Percentiles rank a stretch among this genome's conserved stretches.
Conservation (phyloP, 2,113 vertebrate genomes). For the Corvus moneduloides region DNA sequence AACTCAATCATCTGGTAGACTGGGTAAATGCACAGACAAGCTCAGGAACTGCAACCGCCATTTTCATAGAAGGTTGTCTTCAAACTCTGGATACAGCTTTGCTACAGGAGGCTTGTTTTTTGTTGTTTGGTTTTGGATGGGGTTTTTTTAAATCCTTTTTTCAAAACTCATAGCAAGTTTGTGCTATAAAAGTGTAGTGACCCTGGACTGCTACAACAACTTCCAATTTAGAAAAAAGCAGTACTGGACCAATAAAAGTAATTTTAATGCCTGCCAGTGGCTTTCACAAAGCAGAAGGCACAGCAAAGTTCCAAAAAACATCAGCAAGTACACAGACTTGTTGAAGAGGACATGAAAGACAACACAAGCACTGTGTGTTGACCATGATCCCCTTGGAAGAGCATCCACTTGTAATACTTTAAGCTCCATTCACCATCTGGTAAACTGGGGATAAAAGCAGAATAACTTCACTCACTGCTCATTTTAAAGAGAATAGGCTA, state of each 20-base stretch:
- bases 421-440: conserved; percentile 33
- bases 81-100: conserved; percentile 59
- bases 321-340: conserved; percentile 68
- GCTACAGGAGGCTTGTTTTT: neutral
- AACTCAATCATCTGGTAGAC: conserved; percentile 43
- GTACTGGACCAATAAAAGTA: neutral
- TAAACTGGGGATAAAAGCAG: conserved; percentile 16
- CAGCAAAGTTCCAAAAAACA: conserved; percentile 65
- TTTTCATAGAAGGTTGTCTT: conserved; percentile 69
- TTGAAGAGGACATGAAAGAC: conserved; percentile 35
- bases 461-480: conserved; percentile 28
- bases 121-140: neutral
- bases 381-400: conserved; percentile 12
- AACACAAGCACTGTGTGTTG: conserved; percentile 8
- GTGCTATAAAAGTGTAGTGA: neutral
- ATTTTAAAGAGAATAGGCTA: conserved; percentile 43
- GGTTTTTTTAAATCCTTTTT: neutral
- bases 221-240: conserved; percentile 41
- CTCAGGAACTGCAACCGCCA: conserved; percentile 62
- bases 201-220: neutral
- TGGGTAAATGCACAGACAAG: conserved; percentile 5
- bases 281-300: conserved; percentile 58
- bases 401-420: neutral
- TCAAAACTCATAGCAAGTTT: conserved; percentile 58
- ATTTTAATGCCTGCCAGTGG: conserved; percentile 43